These are phyloP conservation scores for Drosophila mulleri DNA, from an alignment of 2,888 invertebrate genomes.

Conservation along the genomic window DNA sequence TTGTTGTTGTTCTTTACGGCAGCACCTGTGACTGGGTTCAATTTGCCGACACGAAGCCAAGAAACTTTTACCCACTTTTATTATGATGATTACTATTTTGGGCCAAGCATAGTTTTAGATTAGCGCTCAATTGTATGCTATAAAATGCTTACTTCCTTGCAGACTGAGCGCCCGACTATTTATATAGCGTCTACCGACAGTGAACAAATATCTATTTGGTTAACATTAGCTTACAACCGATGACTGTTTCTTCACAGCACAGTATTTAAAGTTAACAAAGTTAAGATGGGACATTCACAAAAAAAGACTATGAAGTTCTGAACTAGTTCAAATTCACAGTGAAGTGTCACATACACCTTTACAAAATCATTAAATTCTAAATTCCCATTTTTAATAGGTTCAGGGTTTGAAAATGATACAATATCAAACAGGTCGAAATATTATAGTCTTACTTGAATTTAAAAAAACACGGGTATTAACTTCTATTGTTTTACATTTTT, in stretches of 20 bases:
- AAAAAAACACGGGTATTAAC: background rate
- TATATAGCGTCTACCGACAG: conserved; percentile 6
- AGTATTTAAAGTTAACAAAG: too few species aligned
- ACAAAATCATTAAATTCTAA: background rate
- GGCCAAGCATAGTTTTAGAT: conserved; percentile 43
- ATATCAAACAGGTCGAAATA: background rate
- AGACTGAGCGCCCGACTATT: conserved; percentile 9
- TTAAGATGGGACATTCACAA: too few species aligned
- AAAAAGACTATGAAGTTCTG: too few species aligned
- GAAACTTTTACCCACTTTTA: conserved; percentile 46
- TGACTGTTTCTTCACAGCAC: background rate
- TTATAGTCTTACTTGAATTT: background rate
- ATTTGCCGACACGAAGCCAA: conserved; percentile 27
- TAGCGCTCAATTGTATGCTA: conserved; percentile 68
- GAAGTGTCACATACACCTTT: background rate
- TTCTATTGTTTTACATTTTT: background rate
- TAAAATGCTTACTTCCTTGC: conserved; percentile 48
- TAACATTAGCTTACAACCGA: conserved; percentile 5
- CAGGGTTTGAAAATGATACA: background rate
- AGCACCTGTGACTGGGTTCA: conserved; percentile 66
- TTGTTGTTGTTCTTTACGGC: conserved; percentile 23
- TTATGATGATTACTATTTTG: conserved; percentile 59
- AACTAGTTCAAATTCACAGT: too few species aligned
- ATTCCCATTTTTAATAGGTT: background rate
- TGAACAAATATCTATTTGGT: conserved; percentile 21